Evolutionary conservation across 1,140 invertebrate species (phyloP).

Genomic region (Drosophila auraria): DNA sequence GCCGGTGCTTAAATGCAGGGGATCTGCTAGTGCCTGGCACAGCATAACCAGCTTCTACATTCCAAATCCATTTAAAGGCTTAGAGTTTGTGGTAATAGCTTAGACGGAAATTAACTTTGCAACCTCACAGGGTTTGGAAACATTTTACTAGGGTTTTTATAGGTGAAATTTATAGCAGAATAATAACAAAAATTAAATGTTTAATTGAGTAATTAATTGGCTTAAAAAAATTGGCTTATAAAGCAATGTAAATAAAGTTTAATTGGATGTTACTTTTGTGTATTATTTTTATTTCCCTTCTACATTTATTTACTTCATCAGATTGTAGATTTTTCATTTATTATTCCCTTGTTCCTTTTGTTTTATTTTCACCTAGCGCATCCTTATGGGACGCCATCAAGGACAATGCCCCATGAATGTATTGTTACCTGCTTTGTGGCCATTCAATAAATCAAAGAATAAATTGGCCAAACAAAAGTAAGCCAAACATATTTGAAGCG

Average conservation of each 20-base stretch:
- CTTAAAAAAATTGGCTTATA: too few relatives aligned
- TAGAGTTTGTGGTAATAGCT: slow-evolving; percentile 24
- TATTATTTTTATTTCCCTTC: neutral
- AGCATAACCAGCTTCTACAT: slow-evolving; percentile 17
- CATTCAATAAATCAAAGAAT: slow-evolving; percentile 63
- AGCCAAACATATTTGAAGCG: slow-evolving; percentile 42
- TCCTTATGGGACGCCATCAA: slow-evolving; percentile 14
- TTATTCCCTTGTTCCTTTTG: neutral
- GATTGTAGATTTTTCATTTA: neutral
- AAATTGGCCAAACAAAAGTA: slow-evolving; percentile 44
- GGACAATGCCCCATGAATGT: slow-evolving; percentile 19
- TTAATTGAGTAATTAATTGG: neutral
- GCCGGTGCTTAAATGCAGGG: slow-evolving; percentile 38
- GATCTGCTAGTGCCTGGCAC: slow-evolving; percentile 9
- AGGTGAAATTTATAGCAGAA: neutral
- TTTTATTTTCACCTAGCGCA: slow-evolving; percentile 2
- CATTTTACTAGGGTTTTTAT: slow-evolving; percentile 6
- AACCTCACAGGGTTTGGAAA: slow-evolving; percentile 14
- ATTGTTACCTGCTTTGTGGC: slow-evolving; percentile 19
- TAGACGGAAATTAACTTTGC: slow-evolving; percentile 31
- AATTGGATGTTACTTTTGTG: too few relatives aligned
- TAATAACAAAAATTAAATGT: neutral
- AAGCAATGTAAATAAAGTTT: too few relatives aligned
- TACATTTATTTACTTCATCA: neutral
- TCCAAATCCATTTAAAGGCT: slow-evolving; percentile 37